Evolutionary conservation across 1,140 invertebrate species (phyloP).

Genomic region (Sarcophaga bullata): DNA sequence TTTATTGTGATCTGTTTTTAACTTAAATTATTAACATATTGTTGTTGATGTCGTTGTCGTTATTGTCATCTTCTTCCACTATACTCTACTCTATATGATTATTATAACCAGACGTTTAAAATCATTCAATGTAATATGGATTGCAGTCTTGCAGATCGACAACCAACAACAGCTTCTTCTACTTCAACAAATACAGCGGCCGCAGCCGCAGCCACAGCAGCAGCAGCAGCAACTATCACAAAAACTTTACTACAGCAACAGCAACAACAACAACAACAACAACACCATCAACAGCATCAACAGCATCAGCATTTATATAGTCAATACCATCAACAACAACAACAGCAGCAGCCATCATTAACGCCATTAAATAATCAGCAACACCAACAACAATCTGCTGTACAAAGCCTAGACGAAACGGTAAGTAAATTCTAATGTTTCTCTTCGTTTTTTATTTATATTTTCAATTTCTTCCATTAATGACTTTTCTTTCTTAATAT

Average conservation of each 20-base stretch:
- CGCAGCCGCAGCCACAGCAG: not conserved
- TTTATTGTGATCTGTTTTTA: too few relatives aligned
- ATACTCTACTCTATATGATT: not conserved
- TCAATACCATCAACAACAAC: not conserved
- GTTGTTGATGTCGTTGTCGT: not conserved
- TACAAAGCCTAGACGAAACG: slow-evolving; percentile 46
- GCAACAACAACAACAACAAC: slow-evolving; percentile 8
- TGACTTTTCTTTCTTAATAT: not conserved
- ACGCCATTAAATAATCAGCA: not conserved
- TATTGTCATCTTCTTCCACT: slow-evolving; percentile 33
- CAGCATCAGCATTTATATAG: not conserved
- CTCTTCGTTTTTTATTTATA: not conserved
- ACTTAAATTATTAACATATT: not conserved
- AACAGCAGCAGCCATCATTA: not conserved
- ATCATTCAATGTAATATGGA: slow-evolving; percentile 45
- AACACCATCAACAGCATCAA: not conserved
- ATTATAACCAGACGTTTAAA: slow-evolving; percentile 26
- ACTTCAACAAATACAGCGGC: not conserved
- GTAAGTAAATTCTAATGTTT: slow-evolving; percentile 40
- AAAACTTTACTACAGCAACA: not conserved
- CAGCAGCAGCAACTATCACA: not conserved
- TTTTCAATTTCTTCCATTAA: not conserved
- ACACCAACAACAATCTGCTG: slow-evolving; percentile 42
- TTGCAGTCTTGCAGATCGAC: slow-evolving; percentile 48
- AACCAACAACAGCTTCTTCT: slow-evolving; percentile 14